Percentiles rank a stretch among this genome's conserved stretches.
These are phyloP conservation scores for Aleiodes testaceus DNA, from an alignment of 2,888 invertebrate species.

Conservation along the genomic window DNA sequence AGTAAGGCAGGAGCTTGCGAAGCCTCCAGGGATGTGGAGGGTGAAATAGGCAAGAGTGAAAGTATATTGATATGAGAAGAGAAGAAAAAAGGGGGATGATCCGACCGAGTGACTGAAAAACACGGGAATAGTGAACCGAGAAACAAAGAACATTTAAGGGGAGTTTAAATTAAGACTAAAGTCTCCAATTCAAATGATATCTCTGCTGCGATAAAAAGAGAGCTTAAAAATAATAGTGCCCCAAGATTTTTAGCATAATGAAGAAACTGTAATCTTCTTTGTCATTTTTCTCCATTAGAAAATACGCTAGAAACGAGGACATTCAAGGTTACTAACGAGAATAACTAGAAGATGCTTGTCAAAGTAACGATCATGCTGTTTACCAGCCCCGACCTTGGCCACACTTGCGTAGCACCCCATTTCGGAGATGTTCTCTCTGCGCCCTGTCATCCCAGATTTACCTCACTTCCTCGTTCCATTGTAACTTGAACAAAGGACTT, in stretches of 20 bases:
- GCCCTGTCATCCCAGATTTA: slow-evolving; percentile 19
- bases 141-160: slow-evolving; percentile 35
- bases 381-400: slow-evolving; percentile 69
- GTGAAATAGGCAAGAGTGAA: slow-evolving; percentile 21
- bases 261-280: no score
- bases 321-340: slow-evolving; percentile 46
- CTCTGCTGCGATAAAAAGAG: not conserved
- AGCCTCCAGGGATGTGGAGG: slow-evolving; percentile 36
- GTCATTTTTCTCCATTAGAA: not conserved
- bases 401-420: slow-evolving; percentile 57
- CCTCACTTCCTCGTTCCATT: slow-evolving; percentile 23
- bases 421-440: slow-evolving; percentile 24
- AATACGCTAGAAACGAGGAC: not conserved
- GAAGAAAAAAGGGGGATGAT: slow-evolving; percentile 13
- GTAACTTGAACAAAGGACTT: slow-evolving; percentile 12
- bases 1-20: slow-evolving; percentile 53
- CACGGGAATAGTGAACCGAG: slow-evolving; percentile 13
- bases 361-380: slow-evolving; percentile 64
- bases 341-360: slow-evolving; percentile 58
- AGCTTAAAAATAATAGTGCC: not conserved
- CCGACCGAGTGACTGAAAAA: slow-evolving; percentile 11
- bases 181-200: slow-evolving; percentile 3
- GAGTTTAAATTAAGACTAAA: slow-evolving; percentile 44
- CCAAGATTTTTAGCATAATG: no score
- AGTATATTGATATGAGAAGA: slow-evolving; percentile 4